Evolutionary conservation across 2,888 invertebrate genomes (phyloP).

Genomic region (Plebejus anna): DNA sequence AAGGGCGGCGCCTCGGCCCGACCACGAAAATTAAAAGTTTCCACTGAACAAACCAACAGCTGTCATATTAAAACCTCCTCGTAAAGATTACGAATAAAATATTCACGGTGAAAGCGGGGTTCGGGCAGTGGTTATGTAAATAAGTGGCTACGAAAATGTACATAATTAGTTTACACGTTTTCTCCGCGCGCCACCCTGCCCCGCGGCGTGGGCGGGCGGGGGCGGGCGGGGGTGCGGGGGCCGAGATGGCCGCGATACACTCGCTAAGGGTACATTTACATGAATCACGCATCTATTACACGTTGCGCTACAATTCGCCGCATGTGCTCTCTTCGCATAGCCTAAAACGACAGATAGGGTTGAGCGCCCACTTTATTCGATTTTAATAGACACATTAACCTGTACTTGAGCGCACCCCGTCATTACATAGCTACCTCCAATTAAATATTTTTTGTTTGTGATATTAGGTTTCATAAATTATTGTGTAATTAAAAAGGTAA

Average conservation of each 20-base stretch:
- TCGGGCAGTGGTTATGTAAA: conserved; percentile 77
- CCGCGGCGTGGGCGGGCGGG: conserved; percentile 47
- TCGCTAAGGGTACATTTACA: conserved; percentile 75
- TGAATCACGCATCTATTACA: conserved; percentile 74
- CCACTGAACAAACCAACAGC: conserved; percentile 75
- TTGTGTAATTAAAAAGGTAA: conserved; percentile 7
- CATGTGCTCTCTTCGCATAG: conserved; percentile 72
- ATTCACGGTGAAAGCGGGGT: conserved; percentile 79
- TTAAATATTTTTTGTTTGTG: conserved; percentile 16
- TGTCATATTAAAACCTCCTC: conserved; percentile 79
- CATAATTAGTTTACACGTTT: conserved; percentile 80
- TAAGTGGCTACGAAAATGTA: conserved; percentile 79
- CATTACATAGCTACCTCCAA: conserved; percentile 18
- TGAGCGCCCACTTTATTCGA: conserved; percentile 42
- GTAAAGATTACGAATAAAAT: conserved; percentile 79
- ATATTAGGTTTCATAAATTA: conserved; percentile 17
- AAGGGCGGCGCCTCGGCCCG: conserved; percentile 41
- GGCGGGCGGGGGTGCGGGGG: conserved; percentile 47
- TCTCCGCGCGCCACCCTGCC: conserved; percentile 58
- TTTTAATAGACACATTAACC: conserved; percentile 25
- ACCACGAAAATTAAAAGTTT: conserved; percentile 77
- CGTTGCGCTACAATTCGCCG: conserved; percentile 61
- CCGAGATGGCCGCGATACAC: conserved; percentile 70
- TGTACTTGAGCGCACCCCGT: conserved; percentile 6
- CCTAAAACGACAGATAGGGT: conserved; percentile 65